Conservation (phyloP, 2,888 invertebrate species). For the Podabrus alpinus region DNA sequence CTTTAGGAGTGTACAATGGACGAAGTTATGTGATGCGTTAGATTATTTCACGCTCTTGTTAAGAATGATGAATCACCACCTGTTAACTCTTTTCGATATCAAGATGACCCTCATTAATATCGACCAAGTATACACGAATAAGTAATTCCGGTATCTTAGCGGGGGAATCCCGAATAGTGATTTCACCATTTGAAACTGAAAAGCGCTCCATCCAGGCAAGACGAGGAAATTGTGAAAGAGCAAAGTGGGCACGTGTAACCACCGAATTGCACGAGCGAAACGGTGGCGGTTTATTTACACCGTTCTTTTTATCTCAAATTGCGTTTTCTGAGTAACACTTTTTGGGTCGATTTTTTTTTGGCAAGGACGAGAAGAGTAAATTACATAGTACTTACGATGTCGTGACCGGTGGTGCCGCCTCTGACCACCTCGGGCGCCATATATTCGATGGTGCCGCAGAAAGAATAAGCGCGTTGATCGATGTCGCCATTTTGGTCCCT, state of each 20-base stretch:
- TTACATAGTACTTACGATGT: constrained; percentile 76
- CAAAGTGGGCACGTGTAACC: neutral
- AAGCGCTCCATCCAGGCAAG: neutral
- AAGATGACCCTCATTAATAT: neutral
- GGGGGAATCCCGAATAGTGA: neutral
- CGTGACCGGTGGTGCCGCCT: constrained; percentile 88
- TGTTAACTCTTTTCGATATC: neutral
- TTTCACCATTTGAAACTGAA: neutral
- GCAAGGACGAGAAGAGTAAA: neutral
- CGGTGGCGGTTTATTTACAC: neutral
- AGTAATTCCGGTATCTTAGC: neutral
- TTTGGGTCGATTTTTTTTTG: neutral
- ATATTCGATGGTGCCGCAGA: constrained; percentile 98
- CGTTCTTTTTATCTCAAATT: too few species aligned
- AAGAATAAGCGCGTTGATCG: constrained; percentile 89
- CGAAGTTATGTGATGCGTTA: neutral
- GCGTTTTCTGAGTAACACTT: neutral
- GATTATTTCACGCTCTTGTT: neutral
- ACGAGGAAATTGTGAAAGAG: neutral
- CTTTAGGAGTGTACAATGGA: neutral
- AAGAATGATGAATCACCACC: neutral
- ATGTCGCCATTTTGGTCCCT: constrained; percentile 56
- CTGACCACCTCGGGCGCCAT: constrained; percentile 88
- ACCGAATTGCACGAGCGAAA: neutral
- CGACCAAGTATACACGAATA: neutral